Conservation (phyloP, 2,797 vertebrate species). For the Aythya fuligula region DNA sequence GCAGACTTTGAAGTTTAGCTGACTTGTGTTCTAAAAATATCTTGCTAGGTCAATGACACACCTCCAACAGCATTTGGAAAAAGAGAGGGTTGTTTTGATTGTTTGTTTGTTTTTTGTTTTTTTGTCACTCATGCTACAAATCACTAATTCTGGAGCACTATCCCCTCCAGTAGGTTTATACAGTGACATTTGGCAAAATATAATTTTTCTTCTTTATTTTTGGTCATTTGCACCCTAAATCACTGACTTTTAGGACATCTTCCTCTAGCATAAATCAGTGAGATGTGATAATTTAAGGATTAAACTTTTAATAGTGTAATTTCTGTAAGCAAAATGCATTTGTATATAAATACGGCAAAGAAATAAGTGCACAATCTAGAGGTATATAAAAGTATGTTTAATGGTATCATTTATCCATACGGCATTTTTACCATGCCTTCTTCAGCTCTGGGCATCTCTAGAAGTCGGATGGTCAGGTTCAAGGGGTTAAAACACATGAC, state of each 20-base stretch:
- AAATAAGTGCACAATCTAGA: neutral
- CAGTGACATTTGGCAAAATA: neutral
- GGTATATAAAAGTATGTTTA: neutral
- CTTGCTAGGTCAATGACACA: neutral
- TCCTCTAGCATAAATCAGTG: neutral
- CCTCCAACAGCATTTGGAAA: neutral
- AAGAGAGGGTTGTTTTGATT: neutral
- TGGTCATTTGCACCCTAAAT: neutral
- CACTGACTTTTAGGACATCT: neutral
- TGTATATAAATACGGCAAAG: neutral
- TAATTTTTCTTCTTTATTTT: neutral
- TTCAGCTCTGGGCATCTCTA: neutral
- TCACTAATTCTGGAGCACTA: neutral
- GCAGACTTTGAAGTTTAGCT: conserved; percentile 54
- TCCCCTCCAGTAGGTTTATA: neutral
- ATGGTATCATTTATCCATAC: neutral
- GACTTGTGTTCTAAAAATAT: conserved; percentile 52
- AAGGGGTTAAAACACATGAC: neutral
- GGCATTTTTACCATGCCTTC: neutral
- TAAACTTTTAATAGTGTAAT: neutral
- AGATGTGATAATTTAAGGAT: neutral
- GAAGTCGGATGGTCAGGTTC: neutral
- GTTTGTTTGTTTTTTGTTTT: neutral
- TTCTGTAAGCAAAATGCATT: neutral
- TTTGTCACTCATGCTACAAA: neutral